Percentiles rank a stretch among this genome's conserved stretches.
Conservation (phyloP, 2,797 vertebrate genomes). For the Lacerta viridis region DNA sequence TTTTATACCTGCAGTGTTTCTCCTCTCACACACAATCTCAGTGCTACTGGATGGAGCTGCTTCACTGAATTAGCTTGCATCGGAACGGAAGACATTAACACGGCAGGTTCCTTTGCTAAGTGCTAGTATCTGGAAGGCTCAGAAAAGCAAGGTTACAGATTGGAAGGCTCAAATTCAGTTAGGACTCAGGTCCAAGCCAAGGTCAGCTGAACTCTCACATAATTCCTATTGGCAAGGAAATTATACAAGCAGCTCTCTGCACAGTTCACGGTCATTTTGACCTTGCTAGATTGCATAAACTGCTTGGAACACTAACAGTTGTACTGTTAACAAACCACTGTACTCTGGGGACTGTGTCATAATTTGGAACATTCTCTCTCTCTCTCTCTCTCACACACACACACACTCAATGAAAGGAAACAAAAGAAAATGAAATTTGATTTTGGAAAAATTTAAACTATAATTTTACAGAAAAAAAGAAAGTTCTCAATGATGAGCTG, state of each 20-base stretch:
- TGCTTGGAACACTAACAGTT: neutral
- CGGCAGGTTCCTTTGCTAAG: neutral
- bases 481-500: too few species aligned
- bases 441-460: neutral
- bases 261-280: neutral
- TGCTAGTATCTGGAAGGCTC: neutral
- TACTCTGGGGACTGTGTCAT: neutral
- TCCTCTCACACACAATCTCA: too few species aligned
- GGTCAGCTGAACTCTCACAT: neutral
- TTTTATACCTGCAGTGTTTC: neutral
- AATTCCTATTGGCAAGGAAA: neutral
- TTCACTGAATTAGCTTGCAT: neutral
- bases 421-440: slow-evolving; percentile 37
- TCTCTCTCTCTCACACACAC: too few species aligned
- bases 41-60: neutral
- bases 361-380: neutral
- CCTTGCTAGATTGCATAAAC: neutral
- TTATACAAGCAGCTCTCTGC: neutral
- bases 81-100: neutral
- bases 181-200: neutral
- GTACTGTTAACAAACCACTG: neutral
- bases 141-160: neutral
- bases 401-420: neutral
- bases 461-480: too few species aligned
- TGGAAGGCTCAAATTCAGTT: neutral